Percentiles rank a stretch among this genome's conserved stretches.
phyloP scores from a whole-genome alignment of 1,140 invertebrate genomes.

The Drosophila ogumai region DNA sequence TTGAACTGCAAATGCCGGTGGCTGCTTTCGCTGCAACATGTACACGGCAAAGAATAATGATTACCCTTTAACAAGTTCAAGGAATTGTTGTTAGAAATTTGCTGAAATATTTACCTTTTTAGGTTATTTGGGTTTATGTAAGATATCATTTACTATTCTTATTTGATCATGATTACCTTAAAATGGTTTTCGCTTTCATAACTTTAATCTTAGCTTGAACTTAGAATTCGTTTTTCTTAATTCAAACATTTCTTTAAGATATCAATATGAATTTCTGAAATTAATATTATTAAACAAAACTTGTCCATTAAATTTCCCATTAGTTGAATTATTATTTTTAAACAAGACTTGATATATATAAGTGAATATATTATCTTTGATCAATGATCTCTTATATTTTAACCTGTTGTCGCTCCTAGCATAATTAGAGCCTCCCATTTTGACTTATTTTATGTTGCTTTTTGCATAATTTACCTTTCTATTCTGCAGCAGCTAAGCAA shows the following conservation, averaged over 20 bases:
- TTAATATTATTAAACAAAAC: neutral
- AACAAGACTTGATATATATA: no score
- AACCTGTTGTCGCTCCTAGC: neutral
- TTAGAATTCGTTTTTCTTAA: neutral
- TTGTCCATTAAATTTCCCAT: no score
- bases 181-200: neutral
- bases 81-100: neutral
- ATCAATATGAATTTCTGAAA: neutral
- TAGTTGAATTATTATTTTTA: neutral
- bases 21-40: slow-evolving; percentile 22
- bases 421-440: neutral
- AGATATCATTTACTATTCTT: neutral
- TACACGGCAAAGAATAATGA: neutral
- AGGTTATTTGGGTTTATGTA: no score
- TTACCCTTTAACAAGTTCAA: neutral
- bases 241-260: neutral
- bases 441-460: slow-evolving; percentile 2
- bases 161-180: neutral
- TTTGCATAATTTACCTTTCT: slow-evolving; percentile 4
- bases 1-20: slow-evolving; percentile 65
- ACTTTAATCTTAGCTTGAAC: no score
- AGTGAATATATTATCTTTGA: no score
- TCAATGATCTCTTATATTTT: no score
- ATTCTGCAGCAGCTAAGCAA: neutral
- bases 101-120: neutral